Evolutionary conservation across 2,797 vertebrate genomes (phyloP).

Genomic region (Paratrypauchen microcephalus): DNA sequence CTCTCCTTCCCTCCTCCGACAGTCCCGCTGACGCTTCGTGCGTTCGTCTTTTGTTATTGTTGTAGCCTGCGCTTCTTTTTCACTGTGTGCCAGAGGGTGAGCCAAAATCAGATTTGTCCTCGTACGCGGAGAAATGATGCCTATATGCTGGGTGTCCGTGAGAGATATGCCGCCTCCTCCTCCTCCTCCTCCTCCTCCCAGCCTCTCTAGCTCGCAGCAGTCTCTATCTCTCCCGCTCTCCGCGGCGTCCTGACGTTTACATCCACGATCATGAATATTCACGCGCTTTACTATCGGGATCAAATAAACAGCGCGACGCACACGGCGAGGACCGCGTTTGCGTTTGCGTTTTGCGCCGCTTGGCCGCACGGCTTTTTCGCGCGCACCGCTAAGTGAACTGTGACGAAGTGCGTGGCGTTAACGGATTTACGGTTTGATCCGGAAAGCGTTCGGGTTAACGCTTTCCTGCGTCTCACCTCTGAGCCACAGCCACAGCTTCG

Average conservation of each 20-base stretch:
- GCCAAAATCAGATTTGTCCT: constrained; percentile 53
- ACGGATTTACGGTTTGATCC: constrained; percentile 28
- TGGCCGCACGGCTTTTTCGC: constrained; percentile 10
- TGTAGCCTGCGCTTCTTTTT: constrained; percentile 16
- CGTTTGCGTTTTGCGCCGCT: too few relatives aligned
- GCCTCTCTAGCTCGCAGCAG: constrained; percentile 23
- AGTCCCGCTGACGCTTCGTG: constrained; percentile 15
- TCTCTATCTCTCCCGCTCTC: constrained; percentile 20
- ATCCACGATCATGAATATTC: constrained; percentile 77
- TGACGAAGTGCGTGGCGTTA: constrained; percentile 20
- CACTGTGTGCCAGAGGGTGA: constrained; percentile 37
- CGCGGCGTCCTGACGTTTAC: constrained; percentile 70
- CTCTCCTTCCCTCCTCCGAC: constrained; percentile 11
- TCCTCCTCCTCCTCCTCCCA: constrained; percentile 59
- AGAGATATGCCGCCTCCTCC: constrained; percentile 49
- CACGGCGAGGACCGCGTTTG: constrained; percentile 12
- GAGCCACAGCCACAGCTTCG: constrained; percentile 6
- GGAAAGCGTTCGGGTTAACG: constrained; percentile 23
- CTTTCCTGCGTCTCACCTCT: constrained; percentile 25
- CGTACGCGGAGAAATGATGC: constrained; percentile 52
- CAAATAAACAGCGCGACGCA: constrained; percentile 40
- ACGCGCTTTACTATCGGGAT: constrained; percentile 38
- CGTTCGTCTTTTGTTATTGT: constrained; percentile 22
- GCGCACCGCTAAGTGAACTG: constrained; percentile 21
- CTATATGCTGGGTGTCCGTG: constrained; percentile 53